Conservation (phyloP, 2,888 invertebrate species). For the Entomobrya multifasciata region DNA sequence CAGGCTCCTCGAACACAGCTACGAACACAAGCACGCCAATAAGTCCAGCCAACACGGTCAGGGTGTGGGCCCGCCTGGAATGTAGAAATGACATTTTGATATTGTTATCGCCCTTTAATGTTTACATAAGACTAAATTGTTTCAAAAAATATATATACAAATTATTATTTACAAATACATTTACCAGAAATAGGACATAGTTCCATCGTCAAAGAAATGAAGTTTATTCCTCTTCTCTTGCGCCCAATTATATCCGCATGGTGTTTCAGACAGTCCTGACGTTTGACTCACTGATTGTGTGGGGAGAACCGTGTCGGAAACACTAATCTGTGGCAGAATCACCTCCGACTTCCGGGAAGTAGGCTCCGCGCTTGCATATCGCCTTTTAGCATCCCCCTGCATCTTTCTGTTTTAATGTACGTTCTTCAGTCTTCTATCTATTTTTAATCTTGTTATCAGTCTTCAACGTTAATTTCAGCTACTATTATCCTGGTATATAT, state of each 20-base stretch:
- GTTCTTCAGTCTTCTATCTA: background rate
- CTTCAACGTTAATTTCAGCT: no score
- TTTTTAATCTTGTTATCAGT: no score
- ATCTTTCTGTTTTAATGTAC: background rate
- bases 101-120: no score
- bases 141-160: no score
- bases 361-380: background rate
- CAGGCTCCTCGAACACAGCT: conserved; percentile 82
- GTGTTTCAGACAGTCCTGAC: no score
- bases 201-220: conserved; percentile 82
- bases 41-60: conserved; percentile 82
- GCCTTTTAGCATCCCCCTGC: background rate
- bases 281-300: no score
- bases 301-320: no score
- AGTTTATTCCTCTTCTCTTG: conserved; percentile 75
- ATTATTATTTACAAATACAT: conserved; percentile 29
- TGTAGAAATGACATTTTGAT: no score
- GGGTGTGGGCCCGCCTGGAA: conserved; percentile 83
- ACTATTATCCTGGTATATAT: no score
- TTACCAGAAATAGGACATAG: conserved; percentile 83
- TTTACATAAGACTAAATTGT: no score
- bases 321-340: background rate
- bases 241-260: conserved; percentile 76
- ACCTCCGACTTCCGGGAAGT: background rate
- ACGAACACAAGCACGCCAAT: conserved; percentile 82